phyloP scores from a whole-genome alignment of 2,797 vertebrate species.

The Gymnoscopelus braueri region DNA sequence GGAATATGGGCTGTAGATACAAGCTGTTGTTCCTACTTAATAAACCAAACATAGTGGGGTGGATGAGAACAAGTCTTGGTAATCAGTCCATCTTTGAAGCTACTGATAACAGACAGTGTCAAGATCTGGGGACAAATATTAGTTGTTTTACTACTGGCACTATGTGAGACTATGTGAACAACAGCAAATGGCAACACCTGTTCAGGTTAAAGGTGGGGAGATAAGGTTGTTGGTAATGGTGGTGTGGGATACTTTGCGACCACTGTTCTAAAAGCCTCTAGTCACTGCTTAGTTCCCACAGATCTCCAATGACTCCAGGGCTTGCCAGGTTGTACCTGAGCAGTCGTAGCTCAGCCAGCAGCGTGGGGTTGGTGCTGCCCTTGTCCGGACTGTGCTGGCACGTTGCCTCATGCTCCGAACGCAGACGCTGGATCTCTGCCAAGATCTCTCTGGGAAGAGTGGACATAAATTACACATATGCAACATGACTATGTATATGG shows the following conservation, averaged over 20 bases:
- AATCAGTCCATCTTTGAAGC: too few species aligned
- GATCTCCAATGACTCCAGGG: background rate
- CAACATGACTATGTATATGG: too few species aligned
- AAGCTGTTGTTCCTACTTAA: background rate
- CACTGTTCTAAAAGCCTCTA: too few species aligned
- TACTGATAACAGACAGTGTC: background rate
- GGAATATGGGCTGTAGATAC: background rate
- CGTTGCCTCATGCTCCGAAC: constrained; percentile 89
- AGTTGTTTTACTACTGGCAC: too few species aligned
- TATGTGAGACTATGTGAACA: too few species aligned
- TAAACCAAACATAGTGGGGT: too few species aligned
- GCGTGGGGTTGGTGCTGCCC: constrained; percentile 89
- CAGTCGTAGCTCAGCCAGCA: constrained; percentile 91
- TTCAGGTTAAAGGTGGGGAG: too few species aligned
- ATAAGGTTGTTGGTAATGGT: too few species aligned
- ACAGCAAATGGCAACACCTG: too few species aligned
- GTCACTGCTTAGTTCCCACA: background rate
- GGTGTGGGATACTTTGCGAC: too few species aligned
- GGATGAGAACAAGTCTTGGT: too few species aligned
- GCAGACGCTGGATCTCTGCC: constrained; percentile 91
- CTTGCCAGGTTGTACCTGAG: constrained; percentile 81
- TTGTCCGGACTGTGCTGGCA: constrained; percentile 91
- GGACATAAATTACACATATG: constrained; percentile 44
- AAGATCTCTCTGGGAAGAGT: constrained; percentile 86
- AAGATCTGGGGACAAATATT: background rate